These are phyloP conservation scores for Cryptocephalus primarius DNA, from an alignment of 2,888 invertebrate species.

Conservation along the genomic window DNA sequence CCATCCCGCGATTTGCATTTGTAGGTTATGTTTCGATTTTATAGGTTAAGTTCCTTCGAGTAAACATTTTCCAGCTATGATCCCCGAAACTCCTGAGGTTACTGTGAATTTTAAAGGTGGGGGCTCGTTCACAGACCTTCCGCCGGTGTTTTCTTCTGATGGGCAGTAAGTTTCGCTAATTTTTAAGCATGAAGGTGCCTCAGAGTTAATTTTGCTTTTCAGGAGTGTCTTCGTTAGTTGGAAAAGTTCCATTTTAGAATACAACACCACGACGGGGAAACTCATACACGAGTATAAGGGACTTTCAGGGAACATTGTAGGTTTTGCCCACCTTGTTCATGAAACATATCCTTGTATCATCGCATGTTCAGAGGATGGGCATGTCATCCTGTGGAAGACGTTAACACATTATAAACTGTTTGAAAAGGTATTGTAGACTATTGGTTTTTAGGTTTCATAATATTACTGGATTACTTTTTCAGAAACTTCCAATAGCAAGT, in stretches of 20 bases:
- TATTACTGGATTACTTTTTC: constrained; percentile 8
- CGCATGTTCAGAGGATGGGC: constrained; percentile 46
- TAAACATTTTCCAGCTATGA: background rate
- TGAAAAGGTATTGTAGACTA: constrained; percentile 33
- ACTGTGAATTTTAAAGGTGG: constrained; percentile 49
- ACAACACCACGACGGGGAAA: constrained; percentile 54
- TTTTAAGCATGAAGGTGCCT: background rate
- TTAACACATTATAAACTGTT: constrained; percentile 40
- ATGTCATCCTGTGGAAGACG: constrained; percentile 46
- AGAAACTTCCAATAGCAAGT: constrained; percentile 16
- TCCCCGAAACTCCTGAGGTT: constrained; percentile 18
- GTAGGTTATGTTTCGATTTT: no score
- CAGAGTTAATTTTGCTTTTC: constrained; percentile 11
- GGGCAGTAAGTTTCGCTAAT: constrained; percentile 44
- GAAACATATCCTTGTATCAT: constrained; percentile 37
- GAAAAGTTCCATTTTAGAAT: constrained; percentile 49
- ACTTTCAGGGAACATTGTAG: constrained; percentile 40
- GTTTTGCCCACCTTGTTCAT: constrained; percentile 38
- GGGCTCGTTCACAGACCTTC: constrained; percentile 47
- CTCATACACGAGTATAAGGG: constrained; percentile 47
- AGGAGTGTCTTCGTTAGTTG: constrained; percentile 53
- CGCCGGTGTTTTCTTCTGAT: constrained; percentile 51
- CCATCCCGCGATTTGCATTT: no score
- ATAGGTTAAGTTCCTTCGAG: no score
- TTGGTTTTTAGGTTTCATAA: background rate